Evolutionary conservation across 2,797 vertebrate species (phyloP), one percentile per base, ranked within the genome.

Genomic region (Silurus aristotelis): DNA sequence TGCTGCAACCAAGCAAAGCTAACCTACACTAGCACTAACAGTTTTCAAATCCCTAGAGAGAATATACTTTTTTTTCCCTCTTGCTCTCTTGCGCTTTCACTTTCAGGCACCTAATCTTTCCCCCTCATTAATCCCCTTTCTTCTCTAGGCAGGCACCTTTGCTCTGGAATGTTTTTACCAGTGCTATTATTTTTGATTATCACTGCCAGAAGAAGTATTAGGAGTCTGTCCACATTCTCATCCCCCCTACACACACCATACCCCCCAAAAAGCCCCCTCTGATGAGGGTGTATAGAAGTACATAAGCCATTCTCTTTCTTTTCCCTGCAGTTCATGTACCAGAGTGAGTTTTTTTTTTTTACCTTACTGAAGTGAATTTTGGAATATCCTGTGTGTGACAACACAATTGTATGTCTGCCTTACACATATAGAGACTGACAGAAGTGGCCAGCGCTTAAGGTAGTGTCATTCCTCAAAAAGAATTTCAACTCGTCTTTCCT

Each of bases 1-100:
- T 96, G 96, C 96, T 96, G 96, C 95, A 97, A 97, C 95, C 91
- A 94, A 93, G 94, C 93, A 84, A 92, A 92, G 95, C 95, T 95
- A 96, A 96, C 95, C 94, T 95, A 94, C 93, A 90, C 92, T 91
- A 94, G 95, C 95, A 94, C 94, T 94, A 93, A 92, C 90, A 90
- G 93, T 95, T 92, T 94, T 79, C 89, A 89, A 90, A 17, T 86
- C 82, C 68, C 81, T 80, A 60, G 87, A 86, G 86, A 86, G 84
- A 89, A 67, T 83, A 86, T 86, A 89, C 72, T 70, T 78, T 55
- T 66, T 81, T 87, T 78, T 86, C 86, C 88, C 83, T 84, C 55
- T 91, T 67, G 63, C 79, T 80, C 87, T 88, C 83, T 81, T 83
- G 90, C 25, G 52, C 31, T 90, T 90, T 90, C 92, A 93, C 92